Conservation (phyloP, 2,113 vertebrate genomes). For the Leptosomus discolor region DNA sequence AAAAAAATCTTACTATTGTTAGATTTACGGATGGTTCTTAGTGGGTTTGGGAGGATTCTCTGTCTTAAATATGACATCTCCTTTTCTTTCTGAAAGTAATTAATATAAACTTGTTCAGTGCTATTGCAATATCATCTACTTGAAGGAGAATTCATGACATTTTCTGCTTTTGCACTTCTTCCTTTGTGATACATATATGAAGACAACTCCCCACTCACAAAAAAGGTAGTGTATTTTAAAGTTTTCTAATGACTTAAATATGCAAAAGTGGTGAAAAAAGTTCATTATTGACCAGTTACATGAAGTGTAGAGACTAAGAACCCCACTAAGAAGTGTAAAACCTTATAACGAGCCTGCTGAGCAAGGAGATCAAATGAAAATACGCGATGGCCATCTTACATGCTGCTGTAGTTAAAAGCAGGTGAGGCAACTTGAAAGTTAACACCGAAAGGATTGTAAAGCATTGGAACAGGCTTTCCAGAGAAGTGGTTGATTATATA, state of each 20-base stretch:
- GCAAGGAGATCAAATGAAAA: not conserved
- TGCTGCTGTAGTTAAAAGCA: not conserved
- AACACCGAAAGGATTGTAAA: not conserved
- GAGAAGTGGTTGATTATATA: not conserved
- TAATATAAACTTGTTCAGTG: slow-evolving; percentile 15
- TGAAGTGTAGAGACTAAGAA: not conserved
- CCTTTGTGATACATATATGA: not conserved
- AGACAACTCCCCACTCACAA: not conserved
- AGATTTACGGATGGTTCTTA: not conserved
- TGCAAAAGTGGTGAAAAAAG: not conserved
- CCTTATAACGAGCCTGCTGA: not conserved
- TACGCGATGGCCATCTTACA: not conserved
- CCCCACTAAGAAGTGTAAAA: not conserved
- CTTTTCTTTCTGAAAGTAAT: slow-evolving; percentile 23
- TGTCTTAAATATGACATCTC: slow-evolving; percentile 14
- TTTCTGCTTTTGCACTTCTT: slow-evolving; percentile 21
- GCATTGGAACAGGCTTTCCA: not conserved
- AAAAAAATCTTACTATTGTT: slow-evolving; percentile 22
- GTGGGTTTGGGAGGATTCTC: not conserved
- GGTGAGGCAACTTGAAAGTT: not conserved
- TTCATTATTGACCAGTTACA: not conserved
- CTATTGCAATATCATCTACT: not conserved
- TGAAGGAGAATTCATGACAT: not conserved
- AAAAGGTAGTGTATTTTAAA: not conserved
- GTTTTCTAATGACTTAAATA: not conserved